Base-by-base conservation (phyloP, 2,888 invertebrate species). In the Andrena flavipes region DNA sequence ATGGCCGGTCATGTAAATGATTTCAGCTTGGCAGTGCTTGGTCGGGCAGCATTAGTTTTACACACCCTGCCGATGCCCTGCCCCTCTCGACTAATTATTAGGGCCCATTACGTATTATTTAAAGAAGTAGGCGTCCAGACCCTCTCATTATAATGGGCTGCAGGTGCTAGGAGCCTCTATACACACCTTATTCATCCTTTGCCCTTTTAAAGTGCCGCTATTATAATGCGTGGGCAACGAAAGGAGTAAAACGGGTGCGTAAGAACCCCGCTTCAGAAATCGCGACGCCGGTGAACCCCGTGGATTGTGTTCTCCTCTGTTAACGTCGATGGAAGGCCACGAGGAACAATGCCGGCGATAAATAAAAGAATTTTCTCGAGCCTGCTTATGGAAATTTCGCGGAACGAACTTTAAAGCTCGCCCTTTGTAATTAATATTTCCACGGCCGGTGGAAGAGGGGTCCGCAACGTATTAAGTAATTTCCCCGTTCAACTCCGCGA, bases 81-180 rank as follows among this genome's bases (percentile, higher is more conserved):
- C 73, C 65, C 48, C 62, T 33, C 10, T 72, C 86, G 86, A 85
- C 90, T 90, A 90, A 90, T 90, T 90, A 90, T 90, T 90, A 89
- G 86, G 87, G 82, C 88, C 88, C 89, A 90, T 90, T 90, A 90
- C 88, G 85, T 89, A 85, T 90, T 90, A 88, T 90, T 88, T 89
- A 88, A 89, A 89, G 87, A 88, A 87, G 87, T 78, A 86, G 84
- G 80, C 86, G 75, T 87, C 65, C 88, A 67, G 81, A 64, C 77
- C 82, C 82, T 76, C 84, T 88, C 84, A 88, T 90, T 89, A 89
- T 90, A 89, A 89, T 85, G 86, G 90, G 72, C 84, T 84, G 90
- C 90, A 90, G 90, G 90, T 90, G 90, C 88, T 87, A 87, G 88
- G 83, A 82, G 84, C 85, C 84, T 85, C 85, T 87, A 85, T 88